These are phyloP conservation scores for Gambusia holbrooki DNA, from an alignment of 2,113 vertebrate genomes.

Conservation along the genomic window DNA sequence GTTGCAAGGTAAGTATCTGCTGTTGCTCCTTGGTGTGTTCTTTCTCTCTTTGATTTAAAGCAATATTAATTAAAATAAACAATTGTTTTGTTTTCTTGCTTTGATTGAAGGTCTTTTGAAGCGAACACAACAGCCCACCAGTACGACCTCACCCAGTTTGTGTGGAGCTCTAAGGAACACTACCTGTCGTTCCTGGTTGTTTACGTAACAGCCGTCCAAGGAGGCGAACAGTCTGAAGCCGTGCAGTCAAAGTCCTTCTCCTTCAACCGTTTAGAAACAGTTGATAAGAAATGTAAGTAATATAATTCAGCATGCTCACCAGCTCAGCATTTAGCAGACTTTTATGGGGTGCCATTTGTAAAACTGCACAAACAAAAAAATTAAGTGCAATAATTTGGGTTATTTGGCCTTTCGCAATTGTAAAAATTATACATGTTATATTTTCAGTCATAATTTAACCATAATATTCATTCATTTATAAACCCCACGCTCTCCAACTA, in stretches of 20 bases:
- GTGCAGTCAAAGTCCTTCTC: accelerated
- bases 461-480: no score
- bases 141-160: constrained; percentile 44
- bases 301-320: neutral
- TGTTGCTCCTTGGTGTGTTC: neutral
- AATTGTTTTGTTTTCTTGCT: neutral
- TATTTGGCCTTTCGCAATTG: no score
- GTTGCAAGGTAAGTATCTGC: constrained; percentile 1
- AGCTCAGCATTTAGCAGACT: neutral
- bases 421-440: no score
- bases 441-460: no score
- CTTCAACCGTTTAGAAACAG: accelerated
- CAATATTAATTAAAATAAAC: neutral
- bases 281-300: neutral
- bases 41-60: neutral
- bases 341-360: no score
- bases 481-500: no score
- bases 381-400: no score
- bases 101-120: neutral
- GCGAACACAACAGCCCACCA: neutral
- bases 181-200: neutral
- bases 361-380: no score
- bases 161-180: neutral
- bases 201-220: constrained; percentile 31
- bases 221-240: neutral